Conservation (phyloP, 2,888 invertebrate genomes). For the Trichogramma dendrolimi region DNA sequence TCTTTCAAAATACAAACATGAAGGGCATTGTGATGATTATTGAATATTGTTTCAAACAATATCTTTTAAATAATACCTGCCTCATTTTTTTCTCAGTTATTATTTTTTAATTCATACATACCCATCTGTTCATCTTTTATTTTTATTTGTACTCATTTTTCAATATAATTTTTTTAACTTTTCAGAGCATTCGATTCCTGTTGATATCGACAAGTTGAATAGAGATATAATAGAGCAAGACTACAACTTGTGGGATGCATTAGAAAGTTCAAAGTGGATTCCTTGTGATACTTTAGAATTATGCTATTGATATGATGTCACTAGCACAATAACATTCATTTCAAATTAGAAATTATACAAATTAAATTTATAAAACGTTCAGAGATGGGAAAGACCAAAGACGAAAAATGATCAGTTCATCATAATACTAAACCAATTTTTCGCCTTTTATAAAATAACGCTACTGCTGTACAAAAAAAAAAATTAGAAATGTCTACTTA, state of each 20-base stretch:
- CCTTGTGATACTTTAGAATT: slow-evolving; percentile 72
- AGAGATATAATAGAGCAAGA: slow-evolving; percentile 73
- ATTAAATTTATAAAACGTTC: slow-evolving; percentile 19
- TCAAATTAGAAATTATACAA: slow-evolving; percentile 1
- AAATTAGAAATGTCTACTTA: slow-evolving; percentile 26
- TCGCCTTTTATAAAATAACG: slow-evolving; percentile 22
- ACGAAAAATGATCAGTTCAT: slow-evolving; percentile 19
- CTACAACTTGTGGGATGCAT: slow-evolving; percentile 72
- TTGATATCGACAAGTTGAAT: slow-evolving; percentile 75
- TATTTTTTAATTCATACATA: neutral
- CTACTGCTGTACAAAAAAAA: slow-evolving; percentile 28
- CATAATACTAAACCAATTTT: slow-evolving; percentile 20
- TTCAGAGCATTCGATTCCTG: slow-evolving; percentile 69
- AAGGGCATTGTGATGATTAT: no score
- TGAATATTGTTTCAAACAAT: no score
- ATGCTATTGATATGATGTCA: slow-evolving; percentile 48
- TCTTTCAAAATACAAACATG: no score
- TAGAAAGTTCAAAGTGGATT: slow-evolving; percentile 81
- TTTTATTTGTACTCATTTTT: neutral
- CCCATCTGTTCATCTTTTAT: no score
- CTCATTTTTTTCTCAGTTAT: neutral
- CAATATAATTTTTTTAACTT: slow-evolving; percentile 31
- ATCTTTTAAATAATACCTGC: neutral
- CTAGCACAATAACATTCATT: slow-evolving; percentile 10
- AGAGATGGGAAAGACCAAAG: slow-evolving; percentile 12